Evolutionary conservation across 2,113 vertebrate genomes (phyloP).

Genomic region (Oceanodroma tethys): DNA sequence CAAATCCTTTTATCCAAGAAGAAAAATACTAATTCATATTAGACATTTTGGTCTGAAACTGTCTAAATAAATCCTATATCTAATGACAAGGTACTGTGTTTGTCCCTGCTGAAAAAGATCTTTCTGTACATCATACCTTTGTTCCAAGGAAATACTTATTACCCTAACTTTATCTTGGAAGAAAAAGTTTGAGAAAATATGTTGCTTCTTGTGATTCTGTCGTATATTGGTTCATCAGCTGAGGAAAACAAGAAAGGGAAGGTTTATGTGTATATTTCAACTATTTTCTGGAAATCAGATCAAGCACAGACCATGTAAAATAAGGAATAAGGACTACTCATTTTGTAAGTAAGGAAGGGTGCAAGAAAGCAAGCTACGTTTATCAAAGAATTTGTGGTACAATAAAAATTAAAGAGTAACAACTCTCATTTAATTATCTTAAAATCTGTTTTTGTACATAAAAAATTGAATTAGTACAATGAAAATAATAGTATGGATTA

Average conservation of each 20-base stretch:
- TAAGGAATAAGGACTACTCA: background rate
- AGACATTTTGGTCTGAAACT: conserved; percentile 43
- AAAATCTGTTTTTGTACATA: background rate
- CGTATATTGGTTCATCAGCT: background rate
- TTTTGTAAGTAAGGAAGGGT: background rate
- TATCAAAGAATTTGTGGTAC: background rate
- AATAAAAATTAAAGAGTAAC: background rate
- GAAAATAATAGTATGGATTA: background rate
- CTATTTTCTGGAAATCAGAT: background rate
- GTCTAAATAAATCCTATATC: background rate
- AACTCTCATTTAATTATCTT: background rate
- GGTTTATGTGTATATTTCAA: background rate
- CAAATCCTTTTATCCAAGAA: background rate
- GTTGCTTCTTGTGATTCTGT: background rate
- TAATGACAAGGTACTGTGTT: background rate
- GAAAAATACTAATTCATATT: background rate
- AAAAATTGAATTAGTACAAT: background rate
- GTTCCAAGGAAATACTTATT: background rate
- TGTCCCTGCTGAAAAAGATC: background rate
- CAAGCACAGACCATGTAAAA: background rate
- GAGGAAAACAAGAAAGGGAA: background rate
- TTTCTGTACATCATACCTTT: background rate
- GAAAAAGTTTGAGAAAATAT: background rate
- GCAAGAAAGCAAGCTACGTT: background rate
- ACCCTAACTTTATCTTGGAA: background rate